Percentiles rank a stretch among this genome's conserved stretches.
These are phyloP conservation scores for Thunnus maccoyii DNA, from an alignment of 2,113 vertebrate genomes.

Conservation along the genomic window DNA sequence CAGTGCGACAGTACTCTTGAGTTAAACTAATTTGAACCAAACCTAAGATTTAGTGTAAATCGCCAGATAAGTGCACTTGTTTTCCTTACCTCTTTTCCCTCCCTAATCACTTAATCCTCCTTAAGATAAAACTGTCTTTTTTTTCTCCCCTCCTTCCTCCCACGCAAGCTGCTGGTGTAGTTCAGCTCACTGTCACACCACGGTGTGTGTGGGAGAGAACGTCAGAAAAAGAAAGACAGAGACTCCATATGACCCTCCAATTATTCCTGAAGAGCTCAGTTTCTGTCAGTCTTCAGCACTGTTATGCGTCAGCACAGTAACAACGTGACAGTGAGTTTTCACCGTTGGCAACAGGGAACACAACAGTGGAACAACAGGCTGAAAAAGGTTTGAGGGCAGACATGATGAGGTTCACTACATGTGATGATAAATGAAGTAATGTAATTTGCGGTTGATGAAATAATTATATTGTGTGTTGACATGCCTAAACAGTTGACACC, in stretches of 20 bases:
- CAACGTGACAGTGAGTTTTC: background rate
- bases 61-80: conserved; percentile 20
- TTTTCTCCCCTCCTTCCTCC: conserved; percentile 3
- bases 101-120: conserved; percentile 59
- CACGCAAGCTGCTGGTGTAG: conserved; percentile 7
- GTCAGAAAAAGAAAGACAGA: background rate
- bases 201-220: background rate
- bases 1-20: background rate
- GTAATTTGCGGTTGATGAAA: background rate
- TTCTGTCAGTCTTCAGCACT: background rate
- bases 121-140: conserved; percentile 39
- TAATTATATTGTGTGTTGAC: conserved; percentile 5
- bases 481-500: conserved; percentile 24
- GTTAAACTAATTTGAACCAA: conserved; percentile 31
- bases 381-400: background rate
- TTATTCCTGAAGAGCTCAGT: background rate
- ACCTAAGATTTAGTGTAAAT: conserved; percentile 34
- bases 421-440: background rate
- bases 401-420: background rate
- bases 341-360: background rate
- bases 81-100: conserved; percentile 36
- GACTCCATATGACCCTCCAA: background rate
- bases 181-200: background rate
- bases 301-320: conserved; percentile 22
- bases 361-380: background rate